These are phyloP conservation scores for Pristionchus fissidentatus DNA, from an alignment of 2,888 invertebrate species.

Conservation along the genomic window DNA sequence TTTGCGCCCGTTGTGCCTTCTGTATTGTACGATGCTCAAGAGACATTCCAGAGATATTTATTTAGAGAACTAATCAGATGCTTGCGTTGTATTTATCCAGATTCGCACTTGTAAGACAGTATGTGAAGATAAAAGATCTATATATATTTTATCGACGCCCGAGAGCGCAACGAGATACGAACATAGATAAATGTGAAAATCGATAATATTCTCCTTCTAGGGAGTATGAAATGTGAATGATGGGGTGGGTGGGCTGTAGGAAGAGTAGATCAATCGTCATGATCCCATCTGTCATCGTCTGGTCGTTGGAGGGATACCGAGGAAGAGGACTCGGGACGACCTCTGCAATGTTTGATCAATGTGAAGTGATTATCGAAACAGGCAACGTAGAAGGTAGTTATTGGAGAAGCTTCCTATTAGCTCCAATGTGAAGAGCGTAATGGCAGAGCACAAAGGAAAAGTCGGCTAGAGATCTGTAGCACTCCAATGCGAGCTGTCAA, in stretches of 20 bases:
- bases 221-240: too few species aligned
- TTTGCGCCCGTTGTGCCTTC: too few species aligned
- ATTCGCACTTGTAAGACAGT: neutral
- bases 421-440: too few species aligned
- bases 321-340: neutral
- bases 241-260: neutral
- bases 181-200: neutral
- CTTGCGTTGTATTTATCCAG: neutral
- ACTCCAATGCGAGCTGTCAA: neutral
- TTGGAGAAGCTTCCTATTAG: neutral
- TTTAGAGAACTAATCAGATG: too few species aligned
- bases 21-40: neutral
- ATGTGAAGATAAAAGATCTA: slow-evolving; percentile 1
- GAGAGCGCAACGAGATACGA: neutral
- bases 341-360: neutral
- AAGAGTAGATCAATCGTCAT: neutral
- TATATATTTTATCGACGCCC: neutral
- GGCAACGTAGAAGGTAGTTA: neutral
- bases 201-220: neutral
- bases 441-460: neutral
- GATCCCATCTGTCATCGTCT: too few species aligned
- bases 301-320: neutral
- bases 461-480: neutral
- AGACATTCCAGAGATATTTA: neutral
- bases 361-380: neutral